Evolutionary conservation across 2,113 vertebrate species (phyloP), one percentile per base, ranked within the genome.

Genomic region (Eurystomus gularis): DNA sequence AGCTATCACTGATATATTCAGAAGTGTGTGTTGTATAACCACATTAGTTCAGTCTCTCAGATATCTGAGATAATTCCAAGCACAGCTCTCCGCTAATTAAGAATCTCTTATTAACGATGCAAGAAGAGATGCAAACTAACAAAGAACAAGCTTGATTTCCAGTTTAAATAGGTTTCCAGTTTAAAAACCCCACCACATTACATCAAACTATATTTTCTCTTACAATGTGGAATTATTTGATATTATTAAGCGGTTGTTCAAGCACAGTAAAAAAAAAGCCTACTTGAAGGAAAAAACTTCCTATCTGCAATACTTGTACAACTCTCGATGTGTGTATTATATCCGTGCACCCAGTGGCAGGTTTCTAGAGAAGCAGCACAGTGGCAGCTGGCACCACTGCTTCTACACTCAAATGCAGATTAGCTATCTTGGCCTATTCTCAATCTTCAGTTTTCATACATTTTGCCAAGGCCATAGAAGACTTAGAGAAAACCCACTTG

Each of bases 311-410:
- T 46, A 33, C 44, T 60, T 13, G 26, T 31, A 20, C 29, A 57
- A 18, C 17, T 71, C 6, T 35, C 17, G 31, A 17, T 4, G 44
- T 23, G 23, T 2, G 6, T 1, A 12, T 54, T n/a, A 40, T 23
- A 19, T 6, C 20, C 1, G 2, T 33, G 29, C 40, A 75, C 10
- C 26, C 11, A 42, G 49, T 7, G n/a, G 28, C 42, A 52, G 48
- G 29, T 26, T 61, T 54, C n/a, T 7, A 35, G 42, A 81, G 25
- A 39, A 57, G n/a, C 77, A 84, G 70, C 70, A 46, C 2, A 68
- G 90, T 9, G 90, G 86, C 87, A 91, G 91, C 94, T 95, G 86
- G 85, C 93, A 90, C n/a, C 76, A 37, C 88, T 86, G 82, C 87
- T 88, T 33, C 82, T 39, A 39, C 75, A 70, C 44, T 93, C 72